phyloP scores from a whole-genome alignment of 2,888 invertebrate species.

The Neoitamus cyanurus region DNA sequence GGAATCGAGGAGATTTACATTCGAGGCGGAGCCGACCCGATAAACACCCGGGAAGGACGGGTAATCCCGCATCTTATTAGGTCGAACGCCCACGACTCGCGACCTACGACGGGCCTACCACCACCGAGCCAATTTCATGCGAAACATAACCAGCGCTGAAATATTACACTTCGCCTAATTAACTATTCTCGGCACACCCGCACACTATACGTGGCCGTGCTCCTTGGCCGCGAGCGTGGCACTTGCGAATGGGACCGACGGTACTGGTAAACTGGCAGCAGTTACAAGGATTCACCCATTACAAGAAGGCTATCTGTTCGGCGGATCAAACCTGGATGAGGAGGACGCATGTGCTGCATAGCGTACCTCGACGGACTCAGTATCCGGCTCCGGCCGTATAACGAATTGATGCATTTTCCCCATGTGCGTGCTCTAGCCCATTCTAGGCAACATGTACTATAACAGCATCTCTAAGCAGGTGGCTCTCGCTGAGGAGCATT shows the following conservation, averaged over 20 bases:
- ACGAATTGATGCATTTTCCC: constrained; percentile 25
- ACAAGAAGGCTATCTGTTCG: constrained; percentile 2
- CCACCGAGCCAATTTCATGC: neutral
- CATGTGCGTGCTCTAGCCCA: constrained; percentile 9
- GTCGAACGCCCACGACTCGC: neutral
- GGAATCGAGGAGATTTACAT: constrained; percentile 33
- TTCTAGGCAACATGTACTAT: neutral
- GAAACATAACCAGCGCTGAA: neutral
- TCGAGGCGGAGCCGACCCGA: constrained; percentile 60
- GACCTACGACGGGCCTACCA: neutral
- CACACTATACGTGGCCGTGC: neutral
- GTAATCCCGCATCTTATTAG: constrained; percentile 61
- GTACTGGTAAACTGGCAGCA: constrained; percentile 20
- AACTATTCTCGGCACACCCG: constrained; percentile 7
- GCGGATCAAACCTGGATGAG: neutral
- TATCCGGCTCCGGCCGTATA: neutral
- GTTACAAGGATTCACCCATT: constrained; percentile 31
- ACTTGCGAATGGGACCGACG: neutral
- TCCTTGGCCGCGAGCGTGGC: neutral
- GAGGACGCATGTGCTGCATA: constrained; percentile 37
- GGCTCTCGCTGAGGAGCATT: too few species aligned
- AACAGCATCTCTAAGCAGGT: neutral
- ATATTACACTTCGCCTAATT: constrained; percentile 16
- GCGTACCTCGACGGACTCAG: neutral
- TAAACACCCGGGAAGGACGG: constrained; percentile 64